phyloP scores from a whole-genome alignment of 2,797 vertebrate genomes.

The Podarcis lilfordi region DNA sequence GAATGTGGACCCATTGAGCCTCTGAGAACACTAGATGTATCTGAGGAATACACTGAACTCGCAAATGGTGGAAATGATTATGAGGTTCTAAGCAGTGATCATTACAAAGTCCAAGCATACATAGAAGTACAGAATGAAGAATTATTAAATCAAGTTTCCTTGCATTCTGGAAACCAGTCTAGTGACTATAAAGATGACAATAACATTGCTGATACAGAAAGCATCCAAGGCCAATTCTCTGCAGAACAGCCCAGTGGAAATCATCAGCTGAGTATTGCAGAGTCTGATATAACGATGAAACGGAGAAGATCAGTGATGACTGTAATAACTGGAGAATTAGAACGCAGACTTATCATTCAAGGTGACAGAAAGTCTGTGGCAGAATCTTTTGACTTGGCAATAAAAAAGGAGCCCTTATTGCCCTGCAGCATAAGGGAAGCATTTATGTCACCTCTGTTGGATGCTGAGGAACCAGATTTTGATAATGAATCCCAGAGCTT shows the following conservation, averaged over 20 bases:
- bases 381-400: conserved; percentile 43
- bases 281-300: conserved; percentile 40
- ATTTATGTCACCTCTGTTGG: conserved; percentile 54
- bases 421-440: conserved; percentile 35
- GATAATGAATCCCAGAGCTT: conserved; percentile 52
- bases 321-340: conserved; percentile 64
- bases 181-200: conserved; percentile 62
- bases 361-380: conserved; percentile 41
- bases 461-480: conserved; percentile 49
- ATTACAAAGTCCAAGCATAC: conserved; percentile 34
- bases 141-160: conserved; percentile 64
- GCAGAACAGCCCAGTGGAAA: conserved; percentile 26
- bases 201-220: background rate
- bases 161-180: conserved; percentile 69
- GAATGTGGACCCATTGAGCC: conserved; percentile 31
- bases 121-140: conserved; percentile 49
- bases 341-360: conserved; percentile 73
- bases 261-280: conserved; percentile 19
- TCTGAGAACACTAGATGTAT: conserved; percentile 37
- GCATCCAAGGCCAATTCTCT: conserved; percentile 26
- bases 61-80: conserved; percentile 76
- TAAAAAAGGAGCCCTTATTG: conserved; percentile 47
- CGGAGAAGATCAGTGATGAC: conserved; percentile 70
- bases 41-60: conserved; percentile 65
- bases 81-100: conserved; percentile 64